Base-by-base conservation (phyloP, 2,113 vertebrate species). In the Poeciliopsis turrubarensis region DNA sequence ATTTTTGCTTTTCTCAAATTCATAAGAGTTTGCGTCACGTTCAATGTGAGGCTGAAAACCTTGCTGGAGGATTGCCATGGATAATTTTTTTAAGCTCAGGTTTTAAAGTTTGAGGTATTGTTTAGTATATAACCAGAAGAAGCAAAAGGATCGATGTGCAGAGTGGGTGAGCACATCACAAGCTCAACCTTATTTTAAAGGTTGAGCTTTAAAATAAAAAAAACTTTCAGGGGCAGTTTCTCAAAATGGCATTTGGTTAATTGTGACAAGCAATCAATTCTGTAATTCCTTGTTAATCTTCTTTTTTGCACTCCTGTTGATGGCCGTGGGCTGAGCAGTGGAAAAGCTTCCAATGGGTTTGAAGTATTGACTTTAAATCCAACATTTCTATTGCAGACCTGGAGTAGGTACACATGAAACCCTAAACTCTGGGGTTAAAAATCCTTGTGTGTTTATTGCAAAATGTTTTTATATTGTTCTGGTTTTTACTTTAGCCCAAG, bases 261-360 rank as follows among this genome's bases (percentile, higher is more conserved):
- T 91, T 79, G 82, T 86, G 84, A 86, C 78, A 79, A 85, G 73
- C 89, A 88, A 91, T 86, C 86, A 79, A 74, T 85, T 84, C 81
- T 87, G 77, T 89, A 90, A 89, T 89, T 87, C 89, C 82, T 75
- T 70, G 72, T 81, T 90, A 92, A 92, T 92, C 89, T 82, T 89
- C 82, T 91, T 92, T 89, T 70, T 89, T 82, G 79, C 80, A 71
- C 77, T 68, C 70, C 76, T 73, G 73, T 78, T 74, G 82, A 60
- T 76, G 72, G 68, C 76, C 57, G 75, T 79, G 1, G 57, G 74
- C 68, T 37, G 70, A 62, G 77, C 68, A 0, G 0, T 83, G 85
- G 85, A 81, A 81, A 86, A 73, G 22, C 73, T 44, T 70, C 77
- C 83, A 74, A n/a, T 14, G 37, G 41, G 69, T 87, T 85, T 74